Evolutionary conservation across 2,113 vertebrate genomes (phyloP).

Genomic region (Neoarius graeffei): DNA sequence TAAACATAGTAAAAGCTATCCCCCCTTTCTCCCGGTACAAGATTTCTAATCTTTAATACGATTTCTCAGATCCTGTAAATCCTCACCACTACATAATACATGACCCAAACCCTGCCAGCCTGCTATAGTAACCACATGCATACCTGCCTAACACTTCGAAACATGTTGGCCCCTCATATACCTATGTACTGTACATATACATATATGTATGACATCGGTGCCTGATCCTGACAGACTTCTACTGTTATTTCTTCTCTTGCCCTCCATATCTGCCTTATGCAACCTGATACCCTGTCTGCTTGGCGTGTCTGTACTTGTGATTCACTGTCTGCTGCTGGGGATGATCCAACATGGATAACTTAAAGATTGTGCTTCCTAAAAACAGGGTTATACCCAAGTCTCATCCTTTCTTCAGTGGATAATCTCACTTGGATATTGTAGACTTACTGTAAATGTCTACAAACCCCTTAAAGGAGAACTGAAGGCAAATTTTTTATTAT

Average conservation of each 20-base stretch:
- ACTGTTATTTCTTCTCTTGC: background rate
- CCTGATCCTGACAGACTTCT: background rate
- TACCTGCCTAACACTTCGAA: background rate
- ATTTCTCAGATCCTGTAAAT: background rate
- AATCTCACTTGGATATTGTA: background rate
- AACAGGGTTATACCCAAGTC: background rate
- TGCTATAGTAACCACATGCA: background rate
- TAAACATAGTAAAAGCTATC: background rate
- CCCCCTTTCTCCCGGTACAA: background rate
- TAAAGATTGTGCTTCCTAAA: background rate
- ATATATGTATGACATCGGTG: background rate
- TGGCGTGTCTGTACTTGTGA: background rate
- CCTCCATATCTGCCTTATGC: background rate
- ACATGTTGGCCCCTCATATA: background rate
- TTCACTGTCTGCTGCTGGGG: background rate
- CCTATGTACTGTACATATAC: background rate
- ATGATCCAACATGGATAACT: background rate
- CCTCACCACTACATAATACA: background rate
- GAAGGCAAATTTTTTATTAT: too few relatives aligned
- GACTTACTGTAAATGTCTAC: too few relatives aligned
- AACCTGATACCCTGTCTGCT: background rate
- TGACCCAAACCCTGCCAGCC: background rate
- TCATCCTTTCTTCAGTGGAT: background rate
- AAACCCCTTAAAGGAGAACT: too few relatives aligned
- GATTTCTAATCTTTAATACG: background rate